Evolutionary conservation across 2,888 invertebrate species (phyloP).

Genomic region (Hirtodrosophila duncani): DNA sequence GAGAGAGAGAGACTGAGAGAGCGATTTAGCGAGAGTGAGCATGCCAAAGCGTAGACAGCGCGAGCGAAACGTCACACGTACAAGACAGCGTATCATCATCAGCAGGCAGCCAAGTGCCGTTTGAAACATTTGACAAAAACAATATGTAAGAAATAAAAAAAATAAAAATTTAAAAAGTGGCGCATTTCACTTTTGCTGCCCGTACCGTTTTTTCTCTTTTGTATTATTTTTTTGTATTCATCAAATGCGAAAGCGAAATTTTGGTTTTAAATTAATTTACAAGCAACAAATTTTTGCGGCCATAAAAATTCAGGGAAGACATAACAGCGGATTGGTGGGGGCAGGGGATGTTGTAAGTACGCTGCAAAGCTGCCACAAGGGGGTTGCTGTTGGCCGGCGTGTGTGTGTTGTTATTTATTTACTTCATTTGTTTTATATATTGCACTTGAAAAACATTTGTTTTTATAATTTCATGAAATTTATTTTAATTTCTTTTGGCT

Average conservation of each 20-base stretch:
- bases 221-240: constrained; percentile 22
- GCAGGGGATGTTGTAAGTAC: too few species aligned
- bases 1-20: constrained; percentile 30
- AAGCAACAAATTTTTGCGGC: too few species aligned
- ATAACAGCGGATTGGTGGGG: too few species aligned
- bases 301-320: too few species aligned
- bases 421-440: too few species aligned
- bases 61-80: constrained; percentile 33
- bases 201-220: constrained; percentile 26
- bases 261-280: constrained; percentile 59
- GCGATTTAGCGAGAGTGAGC: constrained; percentile 32
- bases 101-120: constrained; percentile 62
- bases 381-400: too few species aligned
- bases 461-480: too few species aligned
- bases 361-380: too few species aligned
- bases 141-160: constrained; percentile 35
- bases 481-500: too few species aligned
- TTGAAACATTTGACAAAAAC: constrained; percentile 52
- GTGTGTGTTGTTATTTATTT: too few species aligned
- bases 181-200: constrained; percentile 65
- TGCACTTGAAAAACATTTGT: too few species aligned
- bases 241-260: constrained; percentile 57
- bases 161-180: constrained; percentile 49
- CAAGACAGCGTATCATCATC: too few species aligned
- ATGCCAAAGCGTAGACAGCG: constrained; percentile 24